Evolutionary conservation across 2,113 vertebrate species (phyloP).

Genomic region (Cinclus mexicanus): DNA sequence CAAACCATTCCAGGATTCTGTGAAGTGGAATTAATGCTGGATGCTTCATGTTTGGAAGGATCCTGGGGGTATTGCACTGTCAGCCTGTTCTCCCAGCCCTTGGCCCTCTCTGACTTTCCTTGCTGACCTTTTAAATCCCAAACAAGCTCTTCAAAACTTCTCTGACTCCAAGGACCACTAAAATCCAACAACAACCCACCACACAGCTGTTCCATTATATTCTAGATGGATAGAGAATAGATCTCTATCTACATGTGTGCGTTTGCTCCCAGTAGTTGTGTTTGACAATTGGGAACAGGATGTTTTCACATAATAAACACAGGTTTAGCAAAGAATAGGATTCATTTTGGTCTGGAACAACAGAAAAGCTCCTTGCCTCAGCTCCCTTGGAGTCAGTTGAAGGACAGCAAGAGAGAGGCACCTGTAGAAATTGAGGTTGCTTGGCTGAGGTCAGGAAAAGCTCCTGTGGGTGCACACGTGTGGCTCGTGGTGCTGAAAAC

Average conservation of each 20-base stretch:
- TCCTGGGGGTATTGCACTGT: no score
- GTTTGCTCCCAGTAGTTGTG: neutral
- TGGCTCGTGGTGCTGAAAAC: neutral
- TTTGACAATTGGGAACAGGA: neutral
- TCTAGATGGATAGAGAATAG: neutral
- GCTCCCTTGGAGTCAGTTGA: neutral
- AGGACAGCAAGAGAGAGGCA: neutral
- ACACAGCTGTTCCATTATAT: neutral
- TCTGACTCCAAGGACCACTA: neutral
- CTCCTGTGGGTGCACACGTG: neutral
- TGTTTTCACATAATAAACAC: neutral
- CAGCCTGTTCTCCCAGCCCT: neutral
- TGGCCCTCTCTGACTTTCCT: neutral
- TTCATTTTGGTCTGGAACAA: neutral
- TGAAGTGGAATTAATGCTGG: neutral
- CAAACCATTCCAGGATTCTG: neutral
- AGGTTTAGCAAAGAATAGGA: neutral
- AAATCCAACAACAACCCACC: neutral
- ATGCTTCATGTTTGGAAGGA: neutral
- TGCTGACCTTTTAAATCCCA: neutral
- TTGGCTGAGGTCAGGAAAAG: neutral
- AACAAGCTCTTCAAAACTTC: neutral
- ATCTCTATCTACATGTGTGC: fast-evolving
- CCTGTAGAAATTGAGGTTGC: neutral
- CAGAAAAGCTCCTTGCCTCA: neutral